A percentile compares a stretch with the other conserved stretches of the same genome.
Evolutionary conservation across 2,888 invertebrate species (phyloP).

Genomic region (Dicycla oo): DNA sequence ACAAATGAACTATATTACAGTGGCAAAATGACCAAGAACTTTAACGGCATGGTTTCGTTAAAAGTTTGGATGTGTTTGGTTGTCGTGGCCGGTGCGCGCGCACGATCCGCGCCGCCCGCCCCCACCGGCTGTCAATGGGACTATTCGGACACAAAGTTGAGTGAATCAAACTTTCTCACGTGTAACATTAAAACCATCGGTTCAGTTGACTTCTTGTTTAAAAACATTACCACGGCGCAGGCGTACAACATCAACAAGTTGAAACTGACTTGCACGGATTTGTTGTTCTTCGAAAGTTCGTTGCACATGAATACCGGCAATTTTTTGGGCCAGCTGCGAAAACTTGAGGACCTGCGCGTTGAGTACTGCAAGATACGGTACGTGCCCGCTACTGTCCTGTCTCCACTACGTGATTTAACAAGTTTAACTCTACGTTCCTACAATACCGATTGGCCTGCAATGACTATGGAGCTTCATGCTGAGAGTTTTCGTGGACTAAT

Average conservation of each 20-base stretch:
- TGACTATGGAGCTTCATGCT: constrained; percentile 94
- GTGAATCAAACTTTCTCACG: constrained; percentile 91
- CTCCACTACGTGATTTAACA: constrained; percentile 92
- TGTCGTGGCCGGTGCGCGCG: constrained; percentile 88
- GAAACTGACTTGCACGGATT: constrained; percentile 93
- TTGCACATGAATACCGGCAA: constrained; percentile 91
- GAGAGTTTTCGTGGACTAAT: constrained; percentile 93
- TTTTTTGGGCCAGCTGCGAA: constrained; percentile 92
- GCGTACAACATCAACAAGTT: constrained; percentile 93
- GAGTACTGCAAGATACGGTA: constrained; percentile 95
- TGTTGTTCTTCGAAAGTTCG: constrained; percentile 93
- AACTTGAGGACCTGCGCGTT: constrained; percentile 93
- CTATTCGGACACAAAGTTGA: constrained; percentile 89
- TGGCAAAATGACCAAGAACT: constrained; percentile 86
- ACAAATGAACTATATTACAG: constrained; percentile 86
- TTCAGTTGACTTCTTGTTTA: constrained; percentile 92
- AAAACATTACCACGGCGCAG: constrained; percentile 93
- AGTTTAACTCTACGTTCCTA: constrained; percentile 93
- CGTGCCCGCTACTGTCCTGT: constrained; percentile 93
- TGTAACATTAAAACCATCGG: constrained; percentile 94
- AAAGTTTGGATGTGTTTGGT: constrained; percentile 89
- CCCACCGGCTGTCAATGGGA: constrained; percentile 95
- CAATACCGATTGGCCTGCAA: constrained; percentile 95
- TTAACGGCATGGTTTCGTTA: constrained; percentile 88
- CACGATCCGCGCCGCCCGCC: constrained; percentile 90